Evolutionary conservation across 2,797 vertebrate genomes (phyloP), one percentile per base, ranked within the genome.

Genomic region (Rhynchotus rufescens): DNA sequence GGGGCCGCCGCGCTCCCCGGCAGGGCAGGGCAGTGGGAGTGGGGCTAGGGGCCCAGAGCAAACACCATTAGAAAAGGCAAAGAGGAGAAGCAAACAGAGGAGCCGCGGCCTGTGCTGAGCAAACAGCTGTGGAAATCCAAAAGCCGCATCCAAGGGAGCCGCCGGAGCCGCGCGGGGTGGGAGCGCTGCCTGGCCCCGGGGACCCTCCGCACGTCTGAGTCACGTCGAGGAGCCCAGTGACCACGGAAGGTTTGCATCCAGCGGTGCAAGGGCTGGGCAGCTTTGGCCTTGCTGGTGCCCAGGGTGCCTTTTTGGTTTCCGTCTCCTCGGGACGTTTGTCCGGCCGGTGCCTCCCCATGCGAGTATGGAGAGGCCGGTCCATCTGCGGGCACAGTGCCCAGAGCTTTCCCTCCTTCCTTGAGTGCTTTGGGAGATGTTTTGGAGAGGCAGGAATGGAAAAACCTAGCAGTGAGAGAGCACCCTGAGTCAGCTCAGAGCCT

Each of bases 61-160:
- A 97, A 97, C 90, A 97, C 95, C 95, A 96, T 97, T 96, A 97
- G 95, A 88, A 69, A 73, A 94, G 95, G 40, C 95, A 94, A 96
- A 97, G 95, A 97, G 77, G 94, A 93, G 96, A 92, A 94, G 95
- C 96, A 97, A 97, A 97, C 95, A 96, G 92, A 96, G 95, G 93
- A 94, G 94, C 71, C 86, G 21, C 36, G 95, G 42, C 95, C 89
- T 92, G 92, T 86, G 80, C 95, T 96, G 88, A 95, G 22, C 93
- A 97, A 95, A 96, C 57, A 97, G 64, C 81, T 1, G 30, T 88
- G 5, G 15, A 56, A 92, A 93, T 84, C 90, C 86, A 94, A 93
- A 93, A 89, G 36, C 78, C 74, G n/a, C 17, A 7, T 57, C 49
- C 28, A 80, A 93, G 84, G 66, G 82, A 89, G 75, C 44, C 4